Conservation (phyloP, 2,888 invertebrate species). For the Drosophila leonis region DNA sequence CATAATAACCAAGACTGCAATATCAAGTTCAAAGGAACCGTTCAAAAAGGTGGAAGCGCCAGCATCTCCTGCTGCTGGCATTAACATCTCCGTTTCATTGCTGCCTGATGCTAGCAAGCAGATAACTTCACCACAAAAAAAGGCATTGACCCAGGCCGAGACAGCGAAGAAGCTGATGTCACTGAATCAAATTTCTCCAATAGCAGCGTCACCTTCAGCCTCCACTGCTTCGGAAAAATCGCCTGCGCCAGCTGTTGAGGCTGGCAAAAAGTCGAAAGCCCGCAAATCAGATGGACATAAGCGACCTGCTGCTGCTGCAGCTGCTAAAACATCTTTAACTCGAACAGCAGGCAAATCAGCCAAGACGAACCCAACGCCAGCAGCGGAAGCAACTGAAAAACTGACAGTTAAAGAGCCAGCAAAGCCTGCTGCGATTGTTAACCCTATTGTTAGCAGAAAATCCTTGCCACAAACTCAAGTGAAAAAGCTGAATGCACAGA, state of each 20-base stretch:
- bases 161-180: conserved; percentile 17
- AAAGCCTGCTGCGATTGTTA: background rate
- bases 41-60: conserved; percentile 14
- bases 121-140: conserved; percentile 10
- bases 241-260: background rate
- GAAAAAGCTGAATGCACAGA: background rate
- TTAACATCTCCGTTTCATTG: conserved; percentile 51
- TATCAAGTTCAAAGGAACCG: conserved; percentile 5
- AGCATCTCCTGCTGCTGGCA: conserved; percentile 18
- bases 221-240: too few species aligned
- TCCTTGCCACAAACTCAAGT: background rate
- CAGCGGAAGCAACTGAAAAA: background rate
- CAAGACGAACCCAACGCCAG: background rate
- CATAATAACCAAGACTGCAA: conserved; percentile 41
- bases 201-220: too few species aligned
- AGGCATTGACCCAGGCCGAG: conserved; percentile 29
- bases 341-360: background rate
- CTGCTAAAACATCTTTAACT: background rate
- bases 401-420: background rate
- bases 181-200: too few species aligned
- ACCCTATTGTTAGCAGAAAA: background rate
- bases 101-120: conserved; percentile 17
- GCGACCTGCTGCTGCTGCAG: background rate
- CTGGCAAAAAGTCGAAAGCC: conserved; percentile 7
- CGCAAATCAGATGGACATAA: conserved; percentile 7